phyloP scores from a whole-genome alignment of 2,797 vertebrate species.

The Artibeus jamaicensis region DNA sequence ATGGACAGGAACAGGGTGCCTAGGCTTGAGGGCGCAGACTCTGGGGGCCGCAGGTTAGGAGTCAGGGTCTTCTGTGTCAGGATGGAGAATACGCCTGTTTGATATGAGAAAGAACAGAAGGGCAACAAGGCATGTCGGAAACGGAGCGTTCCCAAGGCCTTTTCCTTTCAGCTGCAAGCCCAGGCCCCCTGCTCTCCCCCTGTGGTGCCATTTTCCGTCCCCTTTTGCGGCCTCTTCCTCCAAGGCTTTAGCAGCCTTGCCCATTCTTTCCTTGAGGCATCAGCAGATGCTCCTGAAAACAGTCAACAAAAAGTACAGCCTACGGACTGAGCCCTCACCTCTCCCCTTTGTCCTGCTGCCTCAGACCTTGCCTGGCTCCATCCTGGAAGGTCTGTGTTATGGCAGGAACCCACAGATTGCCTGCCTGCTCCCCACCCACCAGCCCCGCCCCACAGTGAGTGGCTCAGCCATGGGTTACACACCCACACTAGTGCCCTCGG shows the following conservation, averaged over 20 bases:
- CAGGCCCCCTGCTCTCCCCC: accelerated
- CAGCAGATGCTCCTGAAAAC: background rate
- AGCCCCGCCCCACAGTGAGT: background rate
- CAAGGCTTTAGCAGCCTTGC: background rate
- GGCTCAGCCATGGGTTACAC: background rate
- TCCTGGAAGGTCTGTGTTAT: background rate
- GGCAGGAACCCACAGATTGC: background rate
- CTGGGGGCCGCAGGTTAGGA: background rate
- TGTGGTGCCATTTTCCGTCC: background rate
- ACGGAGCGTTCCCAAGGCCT: background rate
- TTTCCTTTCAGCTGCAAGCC: background rate
- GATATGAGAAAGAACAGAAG: background rate
- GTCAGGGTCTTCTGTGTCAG: background rate
- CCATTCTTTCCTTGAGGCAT: background rate
- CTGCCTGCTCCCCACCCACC: background rate
- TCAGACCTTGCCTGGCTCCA: background rate
- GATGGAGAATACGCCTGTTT: background rate
- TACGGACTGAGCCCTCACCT: background rate
- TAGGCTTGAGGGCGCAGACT: background rate
- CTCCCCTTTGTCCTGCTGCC: background rate
- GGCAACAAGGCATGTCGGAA: background rate
- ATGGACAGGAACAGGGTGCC: background rate
- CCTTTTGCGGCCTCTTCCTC: background rate
- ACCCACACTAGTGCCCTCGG: background rate
- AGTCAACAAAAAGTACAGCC: background rate